These are phyloP conservation scores for Agonopterix heracliana DNA, from an alignment of 2,888 invertebrate genomes.

Conservation along the genomic window DNA sequence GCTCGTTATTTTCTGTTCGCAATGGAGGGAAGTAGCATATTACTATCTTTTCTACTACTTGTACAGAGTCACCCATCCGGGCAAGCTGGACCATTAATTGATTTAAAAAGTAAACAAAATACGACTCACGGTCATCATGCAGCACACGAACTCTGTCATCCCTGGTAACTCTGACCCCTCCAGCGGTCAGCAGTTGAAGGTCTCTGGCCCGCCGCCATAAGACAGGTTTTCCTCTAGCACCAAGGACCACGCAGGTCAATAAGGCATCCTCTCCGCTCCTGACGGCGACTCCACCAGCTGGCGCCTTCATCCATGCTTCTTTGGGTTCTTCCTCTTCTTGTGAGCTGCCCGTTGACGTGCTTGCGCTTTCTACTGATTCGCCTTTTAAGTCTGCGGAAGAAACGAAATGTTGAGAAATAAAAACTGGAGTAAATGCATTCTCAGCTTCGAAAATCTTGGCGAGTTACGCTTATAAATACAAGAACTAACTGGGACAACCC, in stretches of 20 bases:
- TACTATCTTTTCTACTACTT: too few relatives aligned
- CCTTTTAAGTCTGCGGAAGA: constrained; percentile 41
- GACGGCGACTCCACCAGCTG: constrained; percentile 53
- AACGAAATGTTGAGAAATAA: background rate
- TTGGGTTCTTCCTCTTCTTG: constrained; percentile 51
- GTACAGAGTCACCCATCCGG: too few relatives aligned
- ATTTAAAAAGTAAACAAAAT: too few relatives aligned
- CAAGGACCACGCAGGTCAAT: constrained; percentile 86
- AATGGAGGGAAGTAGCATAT: too few relatives aligned
- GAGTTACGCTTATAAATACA: background rate
- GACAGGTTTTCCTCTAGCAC: constrained; percentile 82
- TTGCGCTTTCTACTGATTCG: constrained; percentile 40
- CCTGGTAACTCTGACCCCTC: constrained; percentile 83
- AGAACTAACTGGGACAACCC: background rate
- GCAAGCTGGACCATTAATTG: too few relatives aligned
- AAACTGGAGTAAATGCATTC: background rate
- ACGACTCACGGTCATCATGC: constrained; percentile 83
- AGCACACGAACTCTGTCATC: constrained; percentile 84
- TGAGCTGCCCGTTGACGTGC: constrained; percentile 45
- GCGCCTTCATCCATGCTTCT: constrained; percentile 58
- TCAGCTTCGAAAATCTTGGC: background rate
- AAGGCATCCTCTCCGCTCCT: constrained; percentile 84
- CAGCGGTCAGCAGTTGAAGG: constrained; percentile 84
- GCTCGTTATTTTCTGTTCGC: too few relatives aligned
- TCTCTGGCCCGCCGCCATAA: constrained; percentile 84